Conservation (phyloP, 2,797 vertebrate genomes). For the Danio choprae region DNA sequence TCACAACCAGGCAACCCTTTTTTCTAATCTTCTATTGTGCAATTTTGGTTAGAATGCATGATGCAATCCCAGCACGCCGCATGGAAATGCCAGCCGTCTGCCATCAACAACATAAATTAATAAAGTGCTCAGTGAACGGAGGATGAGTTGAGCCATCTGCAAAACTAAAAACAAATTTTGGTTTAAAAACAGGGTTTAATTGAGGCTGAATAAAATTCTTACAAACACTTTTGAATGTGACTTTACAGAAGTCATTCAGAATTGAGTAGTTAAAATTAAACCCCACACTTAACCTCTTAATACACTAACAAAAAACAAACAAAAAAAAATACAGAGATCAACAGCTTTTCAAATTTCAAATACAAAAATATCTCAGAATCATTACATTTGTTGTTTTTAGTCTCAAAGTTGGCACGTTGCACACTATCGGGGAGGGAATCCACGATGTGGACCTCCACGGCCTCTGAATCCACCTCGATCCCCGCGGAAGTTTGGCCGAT, state of each 20-base stretch:
- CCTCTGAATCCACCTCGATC: conserved; percentile 93
- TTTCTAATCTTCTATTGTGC: too few species aligned
- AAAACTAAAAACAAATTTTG: conserved; percentile 5
- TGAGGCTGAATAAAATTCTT: background rate
- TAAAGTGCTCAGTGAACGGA: too few species aligned
- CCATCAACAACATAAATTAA: too few species aligned
- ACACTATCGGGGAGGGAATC: conserved; percentile 87
- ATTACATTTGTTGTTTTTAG: conserved; percentile 13
- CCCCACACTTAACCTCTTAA: background rate
- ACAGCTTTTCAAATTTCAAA: background rate
- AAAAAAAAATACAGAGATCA: background rate
- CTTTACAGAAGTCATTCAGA: conserved; percentile 11
- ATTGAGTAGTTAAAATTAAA: background rate
- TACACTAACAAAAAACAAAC: conserved; percentile 18
- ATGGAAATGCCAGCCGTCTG: too few species aligned
- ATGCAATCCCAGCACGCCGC: too few species aligned
- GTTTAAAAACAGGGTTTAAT: conserved; percentile 12
- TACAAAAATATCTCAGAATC: conserved; percentile 24
- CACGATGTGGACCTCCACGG: conserved; percentile 89
- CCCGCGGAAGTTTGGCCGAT: conserved; percentile 92
- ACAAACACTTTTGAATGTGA: background rate
- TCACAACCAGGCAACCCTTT: too few species aligned
- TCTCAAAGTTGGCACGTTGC: background rate
- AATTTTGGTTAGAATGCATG: too few species aligned
- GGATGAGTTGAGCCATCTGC: background rate